Evolutionary conservation across 2,797 vertebrate species (phyloP).

Genomic region (Danio jaintianensis): DNA sequence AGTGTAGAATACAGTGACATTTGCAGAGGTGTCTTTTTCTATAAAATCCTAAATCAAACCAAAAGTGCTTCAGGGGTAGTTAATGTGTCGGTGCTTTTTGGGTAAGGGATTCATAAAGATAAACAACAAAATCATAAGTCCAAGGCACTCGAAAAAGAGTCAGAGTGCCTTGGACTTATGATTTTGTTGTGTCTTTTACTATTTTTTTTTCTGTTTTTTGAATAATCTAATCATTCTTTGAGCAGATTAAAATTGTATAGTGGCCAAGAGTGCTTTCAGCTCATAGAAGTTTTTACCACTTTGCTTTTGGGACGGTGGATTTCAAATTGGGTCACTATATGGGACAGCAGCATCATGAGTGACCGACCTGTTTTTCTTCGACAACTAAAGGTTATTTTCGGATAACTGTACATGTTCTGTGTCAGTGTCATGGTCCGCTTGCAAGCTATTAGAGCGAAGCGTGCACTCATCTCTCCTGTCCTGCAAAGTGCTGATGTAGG

Average conservation of each 20-base stretch:
- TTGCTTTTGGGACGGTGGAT: constrained; percentile 50
- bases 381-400: constrained; percentile 61
- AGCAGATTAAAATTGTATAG: not conserved
- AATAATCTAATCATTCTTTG: not conserved
- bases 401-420: constrained; percentile 19
- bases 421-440: not conserved
- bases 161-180: no score
- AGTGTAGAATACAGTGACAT: no score
- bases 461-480: not conserved
- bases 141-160: no score
- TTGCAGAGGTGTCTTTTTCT: no score
- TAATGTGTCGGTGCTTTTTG: no score
- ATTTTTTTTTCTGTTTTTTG: no score
- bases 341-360: constrained; percentile 65
- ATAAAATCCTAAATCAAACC: no score
- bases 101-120: no score
- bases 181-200: no score
- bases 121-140: no score
- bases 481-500: not conserved
- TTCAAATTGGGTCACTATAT: constrained; percentile 70
- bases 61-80: no score
- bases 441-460: not conserved
- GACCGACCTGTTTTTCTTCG: constrained; percentile 59
- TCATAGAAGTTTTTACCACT: constrained; percentile 18
- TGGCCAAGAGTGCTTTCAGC: not conserved